Conservation (phyloP, 2,797 vertebrate genomes). For the Selene dorsalis region DNA sequence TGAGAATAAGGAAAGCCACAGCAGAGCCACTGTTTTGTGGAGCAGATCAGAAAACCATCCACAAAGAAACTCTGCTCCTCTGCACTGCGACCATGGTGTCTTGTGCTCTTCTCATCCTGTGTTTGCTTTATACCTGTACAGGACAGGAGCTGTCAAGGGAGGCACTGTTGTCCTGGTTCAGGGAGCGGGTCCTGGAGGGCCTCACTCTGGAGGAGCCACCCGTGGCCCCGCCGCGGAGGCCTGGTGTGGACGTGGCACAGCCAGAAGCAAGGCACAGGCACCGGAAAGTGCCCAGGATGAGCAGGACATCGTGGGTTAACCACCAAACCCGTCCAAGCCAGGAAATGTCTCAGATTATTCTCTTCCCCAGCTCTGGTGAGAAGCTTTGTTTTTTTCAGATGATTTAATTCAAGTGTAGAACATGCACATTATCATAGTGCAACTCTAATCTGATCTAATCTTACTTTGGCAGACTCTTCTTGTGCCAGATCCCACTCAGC, state of each 20-base stretch:
- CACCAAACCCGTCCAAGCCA: neutral
- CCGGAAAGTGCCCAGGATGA: conserved; percentile 20
- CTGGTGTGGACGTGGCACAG: neutral
- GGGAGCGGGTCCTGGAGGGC: conserved; percentile 71
- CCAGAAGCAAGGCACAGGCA: neutral
- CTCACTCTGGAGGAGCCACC: conserved; percentile 78
- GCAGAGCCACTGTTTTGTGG: neutral
- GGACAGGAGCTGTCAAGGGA: conserved; percentile 68
- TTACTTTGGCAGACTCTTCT: conserved; percentile 75
- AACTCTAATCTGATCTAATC: neutral
- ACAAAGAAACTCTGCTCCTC: neutral
- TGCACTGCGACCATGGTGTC: conserved; percentile 46
- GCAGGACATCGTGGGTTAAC: conserved; percentile 41
- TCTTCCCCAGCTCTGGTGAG: conserved; percentile 92
- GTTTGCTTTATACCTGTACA: conserved; percentile 49
- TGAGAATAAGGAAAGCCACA: conserved; percentile 24
- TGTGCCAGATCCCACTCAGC: conserved; percentile 70
- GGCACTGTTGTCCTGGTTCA: conserved; percentile 77
- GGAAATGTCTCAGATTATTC: conserved; percentile 87
- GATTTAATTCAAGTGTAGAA: neutral
- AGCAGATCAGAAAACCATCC: neutral
- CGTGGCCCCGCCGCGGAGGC: neutral
- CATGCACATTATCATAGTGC: too few relatives aligned
- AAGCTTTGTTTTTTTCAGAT: neutral
- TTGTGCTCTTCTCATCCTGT: conserved; percentile 56